Percentiles rank a stretch among this genome's conserved stretches.
Conservation (phyloP, 1,140 invertebrate species). For the Drosophila suzukii region DNA sequence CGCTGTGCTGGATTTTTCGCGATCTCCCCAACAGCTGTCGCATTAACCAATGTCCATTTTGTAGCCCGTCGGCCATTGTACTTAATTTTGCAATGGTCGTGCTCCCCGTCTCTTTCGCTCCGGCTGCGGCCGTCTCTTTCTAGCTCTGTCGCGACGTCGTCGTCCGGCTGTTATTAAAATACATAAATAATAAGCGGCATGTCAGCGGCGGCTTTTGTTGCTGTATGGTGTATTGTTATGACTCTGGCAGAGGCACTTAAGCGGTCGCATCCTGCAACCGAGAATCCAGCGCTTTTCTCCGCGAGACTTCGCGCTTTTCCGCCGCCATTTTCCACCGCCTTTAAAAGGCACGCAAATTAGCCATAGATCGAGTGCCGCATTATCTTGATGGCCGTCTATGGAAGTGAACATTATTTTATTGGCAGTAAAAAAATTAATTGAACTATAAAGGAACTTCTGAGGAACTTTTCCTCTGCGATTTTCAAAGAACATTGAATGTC, state of each 20-base stretch:
- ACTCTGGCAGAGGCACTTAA: constrained; percentile 75
- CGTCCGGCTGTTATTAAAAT: constrained; percentile 80
- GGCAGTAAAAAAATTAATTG: constrained; percentile 50
- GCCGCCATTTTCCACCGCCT: not conserved
- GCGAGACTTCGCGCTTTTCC: constrained; percentile 9
- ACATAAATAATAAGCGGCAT: constrained; percentile 82
- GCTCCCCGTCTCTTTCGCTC: not conserved
- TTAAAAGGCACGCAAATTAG: constrained; percentile 53
- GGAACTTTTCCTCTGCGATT: constrained; percentile 10
- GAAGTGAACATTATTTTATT: constrained; percentile 46
- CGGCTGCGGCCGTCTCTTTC: constrained; percentile 12
- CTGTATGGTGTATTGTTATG: constrained; percentile 72
- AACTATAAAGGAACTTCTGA: constrained; percentile 48
- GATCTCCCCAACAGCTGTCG: constrained; percentile 68
- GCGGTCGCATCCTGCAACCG: constrained; percentile 69
- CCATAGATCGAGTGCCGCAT: constrained; percentile 41
- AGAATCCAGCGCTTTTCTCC: constrained; percentile 33
- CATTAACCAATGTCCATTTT: constrained; percentile 80
- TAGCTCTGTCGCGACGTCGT: constrained; percentile 44
- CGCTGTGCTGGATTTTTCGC: constrained; percentile 27
- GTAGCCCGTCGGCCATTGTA: constrained; percentile 71
- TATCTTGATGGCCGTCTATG: constrained; percentile 44
- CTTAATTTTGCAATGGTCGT: constrained; percentile 27
- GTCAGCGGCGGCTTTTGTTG: constrained; percentile 81
- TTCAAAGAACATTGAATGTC: constrained; percentile 3